phyloP scores from a whole-genome alignment of 1,140 invertebrate species.

The Drosophila ananassae region DNA sequence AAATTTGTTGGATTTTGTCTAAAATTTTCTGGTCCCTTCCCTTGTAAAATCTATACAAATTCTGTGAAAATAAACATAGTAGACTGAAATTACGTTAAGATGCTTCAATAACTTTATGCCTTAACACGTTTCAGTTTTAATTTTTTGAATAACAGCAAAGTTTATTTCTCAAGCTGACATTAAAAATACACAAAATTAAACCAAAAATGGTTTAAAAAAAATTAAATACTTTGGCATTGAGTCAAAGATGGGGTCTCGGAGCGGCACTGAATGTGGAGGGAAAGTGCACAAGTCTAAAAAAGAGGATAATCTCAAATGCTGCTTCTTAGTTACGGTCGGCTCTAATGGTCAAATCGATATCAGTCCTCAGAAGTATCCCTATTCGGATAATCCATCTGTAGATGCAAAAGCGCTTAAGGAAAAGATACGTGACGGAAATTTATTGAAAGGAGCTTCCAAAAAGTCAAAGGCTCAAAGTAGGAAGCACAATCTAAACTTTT shows the following conservation, averaged over 20 bases:
- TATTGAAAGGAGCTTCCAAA: neutral
- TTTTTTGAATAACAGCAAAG: neutral
- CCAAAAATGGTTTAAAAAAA: neutral
- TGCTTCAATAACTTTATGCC: too few species aligned
- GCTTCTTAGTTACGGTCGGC: neutral
- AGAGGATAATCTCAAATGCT: neutral
- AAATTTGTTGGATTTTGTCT: too few species aligned
- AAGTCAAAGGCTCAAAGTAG: neutral
- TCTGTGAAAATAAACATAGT: too few species aligned
- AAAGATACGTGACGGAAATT: neutral
- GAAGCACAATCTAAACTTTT: neutral
- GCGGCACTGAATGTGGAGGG: neutral
- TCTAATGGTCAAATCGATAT: neutral
- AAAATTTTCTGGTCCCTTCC: too few species aligned
- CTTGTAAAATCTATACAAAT: too few species aligned
- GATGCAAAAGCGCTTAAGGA: neutral
- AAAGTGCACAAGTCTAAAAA: neutral
- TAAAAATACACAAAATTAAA: neutral
- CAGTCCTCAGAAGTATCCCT: neutral
- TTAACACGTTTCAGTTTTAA: too few species aligned
- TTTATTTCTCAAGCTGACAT: neutral
- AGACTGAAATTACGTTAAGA: too few species aligned
- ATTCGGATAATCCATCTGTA: neutral
- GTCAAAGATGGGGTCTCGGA: neutral
- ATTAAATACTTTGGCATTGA: neutral